Percentiles rank a stretch among this genome's conserved stretches.
phyloP scores from a whole-genome alignment of 2,113 vertebrate species.

The Tauraco erythrolophus region DNA sequence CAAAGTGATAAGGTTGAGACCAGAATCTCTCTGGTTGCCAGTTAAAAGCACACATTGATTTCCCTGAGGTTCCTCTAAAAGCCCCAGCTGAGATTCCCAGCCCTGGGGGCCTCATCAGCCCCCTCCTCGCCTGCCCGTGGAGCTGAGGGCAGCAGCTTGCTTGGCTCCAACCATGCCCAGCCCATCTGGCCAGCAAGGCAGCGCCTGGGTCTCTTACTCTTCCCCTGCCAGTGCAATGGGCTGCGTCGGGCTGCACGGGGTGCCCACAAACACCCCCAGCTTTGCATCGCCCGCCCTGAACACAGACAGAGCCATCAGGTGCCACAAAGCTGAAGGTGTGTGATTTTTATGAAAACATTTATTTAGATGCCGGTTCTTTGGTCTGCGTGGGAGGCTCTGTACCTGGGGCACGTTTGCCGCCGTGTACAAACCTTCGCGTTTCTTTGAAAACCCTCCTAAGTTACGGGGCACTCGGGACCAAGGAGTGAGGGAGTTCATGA shows the following conservation, averaged over 20 bases:
- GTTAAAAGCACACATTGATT: neutral
- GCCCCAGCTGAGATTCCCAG: neutral
- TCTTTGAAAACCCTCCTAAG: neutral
- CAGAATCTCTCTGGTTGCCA: neutral
- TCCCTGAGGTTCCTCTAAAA: neutral
- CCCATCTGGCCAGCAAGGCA: neutral
- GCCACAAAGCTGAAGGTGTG: conserved; percentile 15
- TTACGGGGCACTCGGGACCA: neutral
- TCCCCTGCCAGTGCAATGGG: neutral
- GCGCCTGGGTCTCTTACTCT: rapidly evolving
- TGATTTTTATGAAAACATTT: conserved; percentile 14
- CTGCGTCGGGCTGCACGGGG: neutral
- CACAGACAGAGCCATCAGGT: neutral
- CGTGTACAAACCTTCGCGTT: rapidly evolving
- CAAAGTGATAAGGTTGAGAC: neutral
- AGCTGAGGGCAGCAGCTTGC: neutral
- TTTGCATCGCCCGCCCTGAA: neutral
- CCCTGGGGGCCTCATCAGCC: neutral
- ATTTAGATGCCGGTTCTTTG: neutral
- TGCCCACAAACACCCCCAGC: rapidly evolving
- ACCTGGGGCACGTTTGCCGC: neutral
- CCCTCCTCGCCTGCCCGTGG: rapidly evolving
- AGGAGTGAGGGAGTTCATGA: neutral
- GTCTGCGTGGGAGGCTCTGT: neutral
- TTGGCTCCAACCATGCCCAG: neutral